Percentiles rank a stretch among this genome's conserved stretches.
These are phyloP conservation scores for Aurelia aurita complex sp. Pacific DNA, from an alignment of 30 jellyfish, hydroid and myxozoan species.

Conservation along the genomic window DNA sequence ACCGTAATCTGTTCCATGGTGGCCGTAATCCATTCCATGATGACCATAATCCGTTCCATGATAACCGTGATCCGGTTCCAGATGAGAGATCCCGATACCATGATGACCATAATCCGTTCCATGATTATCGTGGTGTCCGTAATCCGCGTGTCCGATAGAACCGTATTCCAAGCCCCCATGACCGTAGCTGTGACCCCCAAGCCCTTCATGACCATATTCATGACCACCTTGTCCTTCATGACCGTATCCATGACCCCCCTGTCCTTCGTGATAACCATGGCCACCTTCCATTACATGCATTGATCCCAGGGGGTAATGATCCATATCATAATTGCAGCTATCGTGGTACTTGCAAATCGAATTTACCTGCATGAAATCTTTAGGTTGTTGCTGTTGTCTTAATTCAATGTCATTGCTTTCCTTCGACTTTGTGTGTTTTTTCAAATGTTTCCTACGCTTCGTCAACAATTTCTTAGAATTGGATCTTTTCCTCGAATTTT, in stretches of 20 bases:
- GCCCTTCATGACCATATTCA: background rate
- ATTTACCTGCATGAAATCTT: background rate
- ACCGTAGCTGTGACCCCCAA: background rate
- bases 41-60: conserved; percentile 14
- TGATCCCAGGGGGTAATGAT: conserved; percentile 57
- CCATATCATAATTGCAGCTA: conserved; percentile 27
- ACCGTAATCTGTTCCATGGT: conserved; percentile 36
- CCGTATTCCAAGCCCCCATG: conserved; percentile 8
- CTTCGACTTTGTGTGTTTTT: background rate
- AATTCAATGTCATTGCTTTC: background rate
- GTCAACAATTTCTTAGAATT: background rate
- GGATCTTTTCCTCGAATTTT: background rate
- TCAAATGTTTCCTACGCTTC: background rate
- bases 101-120: conserved; percentile 8
- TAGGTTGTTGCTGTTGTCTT: background rate
- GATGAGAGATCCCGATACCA: background rate
- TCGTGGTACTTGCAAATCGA: conserved; percentile 31
- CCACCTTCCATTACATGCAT: conserved; percentile 64
- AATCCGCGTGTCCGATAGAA: background rate
- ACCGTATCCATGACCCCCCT: conserved; percentile 41
- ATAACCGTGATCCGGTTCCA: background rate
- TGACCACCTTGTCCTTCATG: conserved; percentile 32
- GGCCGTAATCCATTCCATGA: conserved; percentile 33
- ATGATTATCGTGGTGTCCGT: conserved; percentile 9
- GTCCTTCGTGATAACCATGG: conserved; percentile 14